phyloP scores from a whole-genome alignment of 2,797 vertebrate species.

The Acipenser oxyrinchus region DNA sequence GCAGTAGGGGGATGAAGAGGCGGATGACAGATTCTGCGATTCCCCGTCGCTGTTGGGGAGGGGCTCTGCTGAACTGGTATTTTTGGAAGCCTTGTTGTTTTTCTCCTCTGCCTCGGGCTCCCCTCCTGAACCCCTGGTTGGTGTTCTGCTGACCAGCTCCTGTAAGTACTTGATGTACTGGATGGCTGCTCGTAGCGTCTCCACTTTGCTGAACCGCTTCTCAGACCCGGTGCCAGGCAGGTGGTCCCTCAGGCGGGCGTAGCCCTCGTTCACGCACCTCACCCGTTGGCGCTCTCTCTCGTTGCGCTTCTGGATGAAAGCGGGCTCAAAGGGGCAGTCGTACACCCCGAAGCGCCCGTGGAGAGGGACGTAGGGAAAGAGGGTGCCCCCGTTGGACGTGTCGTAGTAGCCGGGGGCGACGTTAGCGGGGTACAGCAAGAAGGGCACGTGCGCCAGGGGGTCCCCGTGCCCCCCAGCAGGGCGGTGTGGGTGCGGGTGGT shows the following conservation, averaged over 20 bases:
- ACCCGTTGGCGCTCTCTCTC: conserved; percentile 74
- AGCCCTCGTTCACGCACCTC: conserved; percentile 72
- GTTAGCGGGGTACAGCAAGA: conserved; percentile 51
- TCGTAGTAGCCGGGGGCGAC: conserved; percentile 48
- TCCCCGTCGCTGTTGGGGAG: conserved; percentile 19
- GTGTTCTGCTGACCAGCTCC: conserved; percentile 46
- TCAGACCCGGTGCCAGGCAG: conserved; percentile 55
- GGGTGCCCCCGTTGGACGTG: conserved; percentile 39
- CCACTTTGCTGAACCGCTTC: conserved; percentile 74
- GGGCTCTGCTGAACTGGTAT: background rate
- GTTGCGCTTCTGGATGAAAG: conserved; percentile 75
- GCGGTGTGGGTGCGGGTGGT: conserved; percentile 24
- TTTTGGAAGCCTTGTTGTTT: background rate
- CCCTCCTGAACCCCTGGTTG: conserved; percentile 11
- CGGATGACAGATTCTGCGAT: conserved; percentile 15
- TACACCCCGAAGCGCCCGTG: conserved; percentile 55
- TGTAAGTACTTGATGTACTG: conserved; percentile 74
- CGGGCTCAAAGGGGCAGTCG: conserved; percentile 67
- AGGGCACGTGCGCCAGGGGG: conserved; percentile 39
- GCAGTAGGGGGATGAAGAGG: conserved; percentile 27
- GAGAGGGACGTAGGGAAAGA: conserved; percentile 58
- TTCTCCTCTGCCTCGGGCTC: conserved; percentile 4
- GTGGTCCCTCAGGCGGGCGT: conserved; percentile 67
- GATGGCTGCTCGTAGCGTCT: conserved; percentile 73
- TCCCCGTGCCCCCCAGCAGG: conserved; percentile 26